Base-by-base conservation (phyloP, 1,140 invertebrate species). In the Protaetia brevitarsis region DNA sequence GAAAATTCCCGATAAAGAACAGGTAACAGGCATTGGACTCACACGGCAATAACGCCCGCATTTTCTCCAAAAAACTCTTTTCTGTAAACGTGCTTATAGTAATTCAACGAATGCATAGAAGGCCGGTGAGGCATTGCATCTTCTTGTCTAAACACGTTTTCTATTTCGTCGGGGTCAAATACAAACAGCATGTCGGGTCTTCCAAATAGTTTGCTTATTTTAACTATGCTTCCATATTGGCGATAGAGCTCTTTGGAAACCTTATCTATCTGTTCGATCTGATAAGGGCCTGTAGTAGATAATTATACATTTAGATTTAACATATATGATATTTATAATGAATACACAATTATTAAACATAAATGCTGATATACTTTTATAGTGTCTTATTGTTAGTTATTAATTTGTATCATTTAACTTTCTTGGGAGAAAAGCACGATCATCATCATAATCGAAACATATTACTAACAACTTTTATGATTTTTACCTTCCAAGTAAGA, bases 31-130 rank as follows among this genome's bases (percentile, higher is more conserved):
- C 26, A 13, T 59, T 3, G 7, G 16, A 59, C 89, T 86, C 82
- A 92, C 90, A 93, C 91, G 72, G 90, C 90, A 67, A 93, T 90
- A 13, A 93, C 90, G 2, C 91, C 91, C 3, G 87, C 86, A n/a
- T 91, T 76, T 3, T 88, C 84, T 2, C 90, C 90, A 69, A 93
- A 93, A 78, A 93, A 93, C 68, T 91, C 87, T 79, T 89, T 90
- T 59, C 89, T 82, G 10, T 91, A 86, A 58, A 88, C 83, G 59
- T 88, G 87, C 76, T 93, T 93, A 76, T 93, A 93, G 75, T 90
- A 87, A 28, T 92, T 90, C 34, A 93, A 80, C 71, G 90, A 92
- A 0, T 91, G 91, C 91, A 93, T 93, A 0, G 90, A 89, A 0
- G 91, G 90, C n/a, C 91, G 82, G 72, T 89, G 90, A 0, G 91